phyloP scores from a whole-genome alignment of 1,140 invertebrate genomes.

The Lordiphosa collinella region DNA sequence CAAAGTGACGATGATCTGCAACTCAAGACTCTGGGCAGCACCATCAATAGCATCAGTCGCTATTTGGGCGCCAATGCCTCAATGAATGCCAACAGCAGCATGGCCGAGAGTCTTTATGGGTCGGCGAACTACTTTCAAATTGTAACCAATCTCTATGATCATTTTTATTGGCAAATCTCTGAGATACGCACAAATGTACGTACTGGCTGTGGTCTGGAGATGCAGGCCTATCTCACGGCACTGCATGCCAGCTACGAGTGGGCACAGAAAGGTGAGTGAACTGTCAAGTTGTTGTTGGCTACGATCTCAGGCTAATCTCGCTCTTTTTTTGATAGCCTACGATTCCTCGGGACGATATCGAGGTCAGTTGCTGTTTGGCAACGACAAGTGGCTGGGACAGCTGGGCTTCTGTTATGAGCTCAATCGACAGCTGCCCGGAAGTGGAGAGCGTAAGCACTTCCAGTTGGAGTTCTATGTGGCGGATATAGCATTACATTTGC shows the following conservation, averaged over 20 bases:
- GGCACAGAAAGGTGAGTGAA: slow-evolving; percentile 69
- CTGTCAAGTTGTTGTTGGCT: neutral
- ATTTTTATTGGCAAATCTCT: slow-evolving; percentile 74
- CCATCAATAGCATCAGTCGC: slow-evolving; percentile 66
- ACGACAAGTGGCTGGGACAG: slow-evolving; percentile 91
- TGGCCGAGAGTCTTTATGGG: slow-evolving; percentile 57
- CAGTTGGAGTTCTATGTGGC: slow-evolving; percentile 71
- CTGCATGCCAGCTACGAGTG: slow-evolving; percentile 68
- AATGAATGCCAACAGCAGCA: slow-evolving; percentile 25
- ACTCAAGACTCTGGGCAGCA: slow-evolving; percentile 54
- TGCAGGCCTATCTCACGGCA: slow-evolving; percentile 73
- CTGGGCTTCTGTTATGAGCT: slow-evolving; percentile 68
- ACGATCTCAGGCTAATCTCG: neutral
- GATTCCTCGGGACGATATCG: slow-evolving; percentile 91
- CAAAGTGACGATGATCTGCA: slow-evolving; percentile 61
- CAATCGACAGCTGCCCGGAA: slow-evolving; percentile 45
- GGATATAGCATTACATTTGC: slow-evolving; percentile 46
- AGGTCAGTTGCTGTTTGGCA: slow-evolving; percentile 89
- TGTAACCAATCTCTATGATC: slow-evolving; percentile 76
- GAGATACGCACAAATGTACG: slow-evolving; percentile 66
- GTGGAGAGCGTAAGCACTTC: slow-evolving; percentile 65
- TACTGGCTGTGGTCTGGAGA: slow-evolving; percentile 63
- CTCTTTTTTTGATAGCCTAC: slow-evolving; percentile 83
- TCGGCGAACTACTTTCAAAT: slow-evolving; percentile 70
- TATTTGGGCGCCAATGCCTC: slow-evolving; percentile 38